phyloP scores from a whole-genome alignment of 1,140 invertebrate species.

The Bombus confusus region DNA sequence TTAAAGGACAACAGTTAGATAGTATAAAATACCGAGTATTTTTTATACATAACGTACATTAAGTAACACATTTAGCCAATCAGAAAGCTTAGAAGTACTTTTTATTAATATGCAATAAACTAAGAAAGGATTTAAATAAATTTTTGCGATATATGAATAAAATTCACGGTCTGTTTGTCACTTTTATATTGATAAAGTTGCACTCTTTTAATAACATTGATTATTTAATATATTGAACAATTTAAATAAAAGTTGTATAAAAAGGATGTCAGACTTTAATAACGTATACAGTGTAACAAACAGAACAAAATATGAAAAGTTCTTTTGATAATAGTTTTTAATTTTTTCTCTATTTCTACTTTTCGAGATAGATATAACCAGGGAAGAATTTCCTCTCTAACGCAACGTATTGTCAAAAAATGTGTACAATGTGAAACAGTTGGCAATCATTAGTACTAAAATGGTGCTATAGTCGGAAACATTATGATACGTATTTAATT shows the following conservation, averaged over 20 bases:
- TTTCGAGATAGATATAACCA: background rate
- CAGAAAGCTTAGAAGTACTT: background rate
- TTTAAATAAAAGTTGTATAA: background rate
- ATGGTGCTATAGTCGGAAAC: background rate
- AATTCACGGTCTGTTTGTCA: background rate
- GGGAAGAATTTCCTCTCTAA: too few relatives aligned
- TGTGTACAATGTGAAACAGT: conserved; percentile 4
- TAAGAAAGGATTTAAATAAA: background rate
- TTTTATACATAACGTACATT: background rate
- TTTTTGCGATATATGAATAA: background rate
- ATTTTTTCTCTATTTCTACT: background rate
- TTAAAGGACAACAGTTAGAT: background rate
- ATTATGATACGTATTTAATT: conserved; percentile 34
- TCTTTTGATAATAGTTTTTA: background rate
- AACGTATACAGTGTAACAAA: background rate
- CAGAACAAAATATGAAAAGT: background rate
- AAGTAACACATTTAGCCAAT: background rate
- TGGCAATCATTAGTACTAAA: conserved; percentile 33
- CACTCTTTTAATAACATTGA: background rate
- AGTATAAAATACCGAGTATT: background rate
- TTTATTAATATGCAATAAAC: background rate
- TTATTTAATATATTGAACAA: background rate
- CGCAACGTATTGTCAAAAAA: background rate
- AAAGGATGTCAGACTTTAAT: background rate
- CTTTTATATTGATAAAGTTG: background rate